A percentile compares a stretch with the other conserved stretches of the same genome.
Conservation (phyloP, 2,888 invertebrate species). For the Sinelater perroti region DNA sequence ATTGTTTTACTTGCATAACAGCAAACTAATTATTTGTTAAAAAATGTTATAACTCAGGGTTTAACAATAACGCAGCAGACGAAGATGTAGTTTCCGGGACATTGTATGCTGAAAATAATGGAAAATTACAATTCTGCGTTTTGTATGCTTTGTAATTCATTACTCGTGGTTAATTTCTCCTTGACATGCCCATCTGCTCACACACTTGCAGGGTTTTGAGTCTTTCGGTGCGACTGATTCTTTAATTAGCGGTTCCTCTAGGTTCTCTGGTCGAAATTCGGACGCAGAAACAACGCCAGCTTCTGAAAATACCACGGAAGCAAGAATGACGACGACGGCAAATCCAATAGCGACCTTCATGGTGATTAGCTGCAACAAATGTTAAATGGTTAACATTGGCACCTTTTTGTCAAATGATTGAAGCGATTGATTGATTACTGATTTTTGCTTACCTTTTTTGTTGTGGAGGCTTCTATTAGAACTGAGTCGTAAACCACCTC, state of each 20-base stretch:
- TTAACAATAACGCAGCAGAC: conserved; percentile 2
- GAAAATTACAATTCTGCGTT: no score
- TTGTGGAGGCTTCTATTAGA: not conserved
- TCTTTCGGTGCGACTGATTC: not conserved
- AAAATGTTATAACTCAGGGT: no score
- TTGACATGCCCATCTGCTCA: not conserved
- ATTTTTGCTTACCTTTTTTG: not conserved
- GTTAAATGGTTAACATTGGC: no score
- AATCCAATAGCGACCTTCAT: not conserved
- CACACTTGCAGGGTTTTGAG: not conserved
- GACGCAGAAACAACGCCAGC: not conserved
- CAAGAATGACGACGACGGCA: not conserved
- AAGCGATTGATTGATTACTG: not conserved
- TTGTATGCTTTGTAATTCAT: no score
- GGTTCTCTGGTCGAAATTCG: not conserved
- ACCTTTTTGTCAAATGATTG: no score
- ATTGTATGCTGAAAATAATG: not conserved
- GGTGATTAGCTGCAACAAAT: not conserved
- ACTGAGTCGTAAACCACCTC: not conserved
- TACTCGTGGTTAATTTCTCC: not conserved
- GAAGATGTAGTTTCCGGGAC: not conserved
- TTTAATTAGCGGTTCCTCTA: not conserved
- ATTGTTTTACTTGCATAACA: no score
- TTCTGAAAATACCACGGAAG: not conserved
- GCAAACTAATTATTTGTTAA: no score